Evolutionary conservation across 2,113 vertebrate genomes (phyloP).

Genomic region (Chiloscyllium plagiosum): DNA sequence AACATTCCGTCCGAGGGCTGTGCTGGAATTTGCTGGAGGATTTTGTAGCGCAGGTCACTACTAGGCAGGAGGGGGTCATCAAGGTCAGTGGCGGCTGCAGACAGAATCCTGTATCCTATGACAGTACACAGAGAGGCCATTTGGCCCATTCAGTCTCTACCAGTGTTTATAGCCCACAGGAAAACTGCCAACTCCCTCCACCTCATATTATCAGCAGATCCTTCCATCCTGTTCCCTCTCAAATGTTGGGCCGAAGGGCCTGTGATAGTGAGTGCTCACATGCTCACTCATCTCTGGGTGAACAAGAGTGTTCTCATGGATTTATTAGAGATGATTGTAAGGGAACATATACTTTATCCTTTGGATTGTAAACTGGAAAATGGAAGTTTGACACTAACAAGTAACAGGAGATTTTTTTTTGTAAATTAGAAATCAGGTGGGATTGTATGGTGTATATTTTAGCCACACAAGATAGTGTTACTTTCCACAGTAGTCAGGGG

Average conservation of each 20-base stretch:
- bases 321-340: too few relatives aligned
- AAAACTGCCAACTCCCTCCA: background rate
- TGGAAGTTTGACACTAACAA: too few relatives aligned
- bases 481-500: too few relatives aligned
- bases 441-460: too few relatives aligned
- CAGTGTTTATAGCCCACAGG: background rate
- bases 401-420: too few relatives aligned
- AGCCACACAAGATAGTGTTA: too few relatives aligned
- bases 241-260: background rate
- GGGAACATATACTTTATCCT: too few relatives aligned
- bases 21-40: constrained; percentile 61
- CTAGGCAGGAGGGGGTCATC: constrained; percentile 63
- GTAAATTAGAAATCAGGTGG: too few relatives aligned
- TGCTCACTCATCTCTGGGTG: background rate
- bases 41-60: constrained; percentile 62
- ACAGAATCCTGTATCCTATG: constrained; percentile 5
- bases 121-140: background rate
- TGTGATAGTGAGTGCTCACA: background rate
- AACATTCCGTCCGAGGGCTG: constrained; percentile 62
- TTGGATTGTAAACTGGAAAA: background rate
- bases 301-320: background rate
- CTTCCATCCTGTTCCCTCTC: background rate
- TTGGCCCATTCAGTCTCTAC: background rate
- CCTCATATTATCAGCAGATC: background rate
- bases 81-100: constrained; percentile 47